A percentile compares a stretch with the other conserved stretches of the same genome.
These are phyloP conservation scores for Theonella swinhoei DNA, from an alignment of 37 sponge, comb jelly and placozoan species.

Conservation along the genomic window DNA sequence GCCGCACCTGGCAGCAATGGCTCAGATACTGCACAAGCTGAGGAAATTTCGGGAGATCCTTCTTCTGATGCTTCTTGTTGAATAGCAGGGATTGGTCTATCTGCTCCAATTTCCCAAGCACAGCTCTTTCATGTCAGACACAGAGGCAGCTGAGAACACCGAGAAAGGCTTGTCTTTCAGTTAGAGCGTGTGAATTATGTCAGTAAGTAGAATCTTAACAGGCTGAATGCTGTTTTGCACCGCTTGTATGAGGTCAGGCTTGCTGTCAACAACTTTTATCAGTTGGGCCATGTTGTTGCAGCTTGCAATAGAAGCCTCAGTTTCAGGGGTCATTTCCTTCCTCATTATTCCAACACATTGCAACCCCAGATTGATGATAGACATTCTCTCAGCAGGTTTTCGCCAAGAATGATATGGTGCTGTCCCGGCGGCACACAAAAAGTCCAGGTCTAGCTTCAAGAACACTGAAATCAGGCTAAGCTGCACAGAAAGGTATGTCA, in stretches of 20 bases:
- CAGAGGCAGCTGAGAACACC: conserved; percentile 6
- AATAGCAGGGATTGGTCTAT: conserved; percentile 20
- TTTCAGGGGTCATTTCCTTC: conserved; percentile 26
- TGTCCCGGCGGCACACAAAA: conserved; percentile 41
- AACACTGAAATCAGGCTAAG: conserved; percentile 47
- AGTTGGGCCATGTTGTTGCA: conserved; percentile 51
- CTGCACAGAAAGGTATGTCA: conserved; percentile 61
- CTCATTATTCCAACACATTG: conserved; percentile 56
- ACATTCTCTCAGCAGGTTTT: conserved; percentile 62
- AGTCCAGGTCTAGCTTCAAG: conserved; percentile 52
- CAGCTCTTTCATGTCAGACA: conserved; percentile 9
- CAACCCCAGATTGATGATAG: conserved; percentile 54
- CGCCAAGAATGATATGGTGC: conserved; percentile 62
- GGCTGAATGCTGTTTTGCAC: conserved; percentile 24
- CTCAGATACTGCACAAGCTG: not conserved
- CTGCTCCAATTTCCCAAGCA: not conserved
- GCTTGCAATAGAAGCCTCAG: conserved; percentile 25
- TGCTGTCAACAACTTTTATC: conserved; percentile 19
- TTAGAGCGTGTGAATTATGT: conserved; percentile 20
- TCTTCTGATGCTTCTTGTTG: conserved; percentile 2
- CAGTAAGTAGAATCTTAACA: conserved; percentile 35
- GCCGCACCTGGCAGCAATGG: conserved; percentile 34
- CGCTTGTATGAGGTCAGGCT: conserved; percentile 22
- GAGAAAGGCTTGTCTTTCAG: conserved; percentile 13
- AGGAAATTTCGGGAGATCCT: not conserved